Base-by-base conservation (phyloP, 2,888 invertebrate genomes). In the Saturnia pavonia region DNA sequence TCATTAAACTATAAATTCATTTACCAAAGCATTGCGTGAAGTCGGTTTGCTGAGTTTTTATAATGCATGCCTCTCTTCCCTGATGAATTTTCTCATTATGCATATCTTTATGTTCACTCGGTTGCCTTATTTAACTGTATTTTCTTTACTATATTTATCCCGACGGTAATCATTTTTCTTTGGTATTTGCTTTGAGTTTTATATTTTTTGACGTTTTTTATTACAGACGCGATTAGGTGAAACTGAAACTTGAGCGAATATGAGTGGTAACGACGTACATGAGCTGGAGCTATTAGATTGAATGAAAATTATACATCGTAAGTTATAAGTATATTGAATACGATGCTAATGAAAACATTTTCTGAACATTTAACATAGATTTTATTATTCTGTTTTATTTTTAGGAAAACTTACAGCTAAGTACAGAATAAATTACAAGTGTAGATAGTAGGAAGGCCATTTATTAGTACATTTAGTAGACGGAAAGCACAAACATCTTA, bases 1-100 rank as follows among this genome's bases (percentile, higher is more conserved):
- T 60, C 27, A 27, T 60, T 60, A 27, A 25, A 14, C 14, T 14
- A 14, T 27, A 14, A 27, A 60, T 25, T 14, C 25, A 6, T 27
- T 27, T 60, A 27, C 42, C 22, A 42, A 40, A 42, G 14, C n/a
- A 66, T 67, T 67, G 8, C 25, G n/a, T n/a, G 43, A 67, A 60
- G 57, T 60, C 27, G 57, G 12, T 25, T 27, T 27, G 57, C 25
- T 22, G 57, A 14, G 1, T 60, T 6, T 25, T 57, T 60, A 60
- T 60, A 60, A 27, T 60, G 57, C 57, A 60, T 25, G 27, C 57
- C 57, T 60, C 57, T 60, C 14, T 27, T 60, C 57, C 25, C 57
- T 60, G 57, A 60, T 60, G 57, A 60, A 60, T 60, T 27, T 27
- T 60, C 25, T 60, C 57, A 60, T 60, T 60, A 60, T 60, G 57